A percentile compares a stretch with the other conserved stretches of the same genome.
Evolutionary conservation across 2,797 vertebrate genomes (phyloP).

Genomic region (Naso thynnoides): DNA sequence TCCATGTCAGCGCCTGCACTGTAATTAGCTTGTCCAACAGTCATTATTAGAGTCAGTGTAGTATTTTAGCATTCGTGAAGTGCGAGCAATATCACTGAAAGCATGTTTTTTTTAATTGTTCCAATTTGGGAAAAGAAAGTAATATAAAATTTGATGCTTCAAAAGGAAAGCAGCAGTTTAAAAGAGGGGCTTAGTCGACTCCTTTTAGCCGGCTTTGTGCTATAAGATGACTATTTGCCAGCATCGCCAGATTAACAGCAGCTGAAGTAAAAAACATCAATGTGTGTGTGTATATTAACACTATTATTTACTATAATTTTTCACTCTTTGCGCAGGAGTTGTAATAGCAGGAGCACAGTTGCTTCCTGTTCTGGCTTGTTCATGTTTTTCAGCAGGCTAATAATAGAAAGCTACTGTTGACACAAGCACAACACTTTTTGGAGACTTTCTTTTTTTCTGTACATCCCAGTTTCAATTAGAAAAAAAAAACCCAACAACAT

Average conservation of each 20-base stretch:
- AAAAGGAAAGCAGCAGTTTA: neutral
- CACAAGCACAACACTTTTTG: neutral
- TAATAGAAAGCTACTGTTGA: neutral
- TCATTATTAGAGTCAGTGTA: constrained; percentile 1
- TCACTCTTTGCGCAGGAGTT: neutral
- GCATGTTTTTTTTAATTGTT: neutral
- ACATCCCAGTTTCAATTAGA: no score
- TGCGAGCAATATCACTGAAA: constrained; percentile 1
- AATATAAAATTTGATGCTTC: neutral
- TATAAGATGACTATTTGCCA: no score
- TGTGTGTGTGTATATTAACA: neutral
- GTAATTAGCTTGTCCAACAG: constrained; percentile 41
- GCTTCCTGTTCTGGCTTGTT: neutral
- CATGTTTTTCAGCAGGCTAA: neutral
- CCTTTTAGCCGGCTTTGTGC: no score
- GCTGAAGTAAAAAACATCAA: neutral
- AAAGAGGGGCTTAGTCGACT: neutral
- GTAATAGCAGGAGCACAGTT: neutral
- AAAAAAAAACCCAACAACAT: no score
- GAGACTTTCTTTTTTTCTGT: no score
- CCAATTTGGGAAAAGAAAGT: neutral
- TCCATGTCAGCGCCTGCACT: neutral
- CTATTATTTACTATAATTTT: neutral
- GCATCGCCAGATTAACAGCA: neutral
- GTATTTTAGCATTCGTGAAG: constrained; percentile 26